Evolutionary conservation across 2,113 vertebrate species (phyloP).

Genomic region (Geothlypis trichas): DNA sequence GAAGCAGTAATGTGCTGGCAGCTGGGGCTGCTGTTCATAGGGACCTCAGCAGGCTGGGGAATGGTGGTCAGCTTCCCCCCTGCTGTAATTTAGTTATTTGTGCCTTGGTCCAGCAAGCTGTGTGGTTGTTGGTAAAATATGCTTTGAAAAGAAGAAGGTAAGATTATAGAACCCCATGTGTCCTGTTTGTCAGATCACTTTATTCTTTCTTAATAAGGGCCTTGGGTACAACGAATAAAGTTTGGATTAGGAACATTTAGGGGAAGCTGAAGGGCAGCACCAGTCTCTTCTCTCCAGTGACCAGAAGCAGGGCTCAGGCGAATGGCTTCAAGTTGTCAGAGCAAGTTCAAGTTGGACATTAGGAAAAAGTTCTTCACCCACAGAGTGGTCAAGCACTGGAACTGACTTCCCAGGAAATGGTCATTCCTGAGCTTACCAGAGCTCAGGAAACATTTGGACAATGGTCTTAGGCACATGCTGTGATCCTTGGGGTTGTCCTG

Average conservation of each 20-base stretch:
- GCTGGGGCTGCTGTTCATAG: not conserved
- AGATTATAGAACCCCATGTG: not conserved
- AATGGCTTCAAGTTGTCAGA: not conserved
- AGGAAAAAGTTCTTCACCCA: not conserved
- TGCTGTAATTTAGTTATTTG: not conserved
- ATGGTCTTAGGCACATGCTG: not conserved
- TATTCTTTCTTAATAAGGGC: not conserved
- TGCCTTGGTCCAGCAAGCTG: not conserved
- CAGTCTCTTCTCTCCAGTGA: not conserved
- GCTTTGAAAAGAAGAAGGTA: not conserved
- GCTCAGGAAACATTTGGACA: not conserved
- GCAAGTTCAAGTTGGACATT: not conserved
- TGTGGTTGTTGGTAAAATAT: not conserved
- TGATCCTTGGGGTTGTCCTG: not conserved
- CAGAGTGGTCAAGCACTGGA: fast-evolving
- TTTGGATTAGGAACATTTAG: not conserved
- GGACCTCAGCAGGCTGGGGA: not conserved
- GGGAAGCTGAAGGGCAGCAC: not conserved
- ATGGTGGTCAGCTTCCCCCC: not conserved
- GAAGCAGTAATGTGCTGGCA: fast-evolving
- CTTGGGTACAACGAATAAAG: not conserved
- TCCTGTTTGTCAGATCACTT: not conserved
- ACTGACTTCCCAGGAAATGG: not conserved
- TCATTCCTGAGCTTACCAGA: not conserved
- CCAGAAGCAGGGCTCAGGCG: fast-evolving